phyloP scores from a whole-genome alignment of 2,797 vertebrate species.

The Sebastes steindachneri region DNA sequence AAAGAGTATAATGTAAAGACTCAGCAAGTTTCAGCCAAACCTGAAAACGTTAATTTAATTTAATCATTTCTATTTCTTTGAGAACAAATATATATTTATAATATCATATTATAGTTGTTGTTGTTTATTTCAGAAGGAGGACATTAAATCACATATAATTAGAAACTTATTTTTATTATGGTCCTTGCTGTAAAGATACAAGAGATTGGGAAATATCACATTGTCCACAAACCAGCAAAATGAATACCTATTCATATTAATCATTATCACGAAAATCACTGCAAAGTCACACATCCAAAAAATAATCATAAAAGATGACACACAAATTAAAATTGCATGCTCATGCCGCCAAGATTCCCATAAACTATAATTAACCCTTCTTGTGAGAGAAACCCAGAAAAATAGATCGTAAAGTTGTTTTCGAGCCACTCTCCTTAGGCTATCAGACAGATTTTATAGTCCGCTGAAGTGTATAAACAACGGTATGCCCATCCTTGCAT shows the following conservation, averaged over 20 bases:
- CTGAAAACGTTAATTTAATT: background rate
- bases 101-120: too few relatives aligned
- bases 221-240: background rate
- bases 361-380: background rate
- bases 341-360: background rate
- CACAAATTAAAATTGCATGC: background rate
- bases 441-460: background rate
- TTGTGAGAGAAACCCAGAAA: background rate
- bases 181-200: background rate
- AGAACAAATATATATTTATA: too few relatives aligned
- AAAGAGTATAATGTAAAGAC: background rate
- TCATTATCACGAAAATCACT: background rate
- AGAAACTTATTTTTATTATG: background rate
- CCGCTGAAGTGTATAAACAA: background rate
- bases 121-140: too few relatives aligned
- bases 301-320: background rate
- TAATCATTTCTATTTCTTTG: too few relatives aligned
- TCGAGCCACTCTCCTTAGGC: constrained; percentile 7
- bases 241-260: background rate
- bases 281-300: background rate
- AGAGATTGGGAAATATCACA: background rate
- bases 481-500: background rate
- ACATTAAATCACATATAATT: too few relatives aligned
- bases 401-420: constrained; percentile 15
- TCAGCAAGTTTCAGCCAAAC: background rate